Base-by-base conservation (phyloP, 2,888 invertebrate species). In the Spialia ferax region DNA sequence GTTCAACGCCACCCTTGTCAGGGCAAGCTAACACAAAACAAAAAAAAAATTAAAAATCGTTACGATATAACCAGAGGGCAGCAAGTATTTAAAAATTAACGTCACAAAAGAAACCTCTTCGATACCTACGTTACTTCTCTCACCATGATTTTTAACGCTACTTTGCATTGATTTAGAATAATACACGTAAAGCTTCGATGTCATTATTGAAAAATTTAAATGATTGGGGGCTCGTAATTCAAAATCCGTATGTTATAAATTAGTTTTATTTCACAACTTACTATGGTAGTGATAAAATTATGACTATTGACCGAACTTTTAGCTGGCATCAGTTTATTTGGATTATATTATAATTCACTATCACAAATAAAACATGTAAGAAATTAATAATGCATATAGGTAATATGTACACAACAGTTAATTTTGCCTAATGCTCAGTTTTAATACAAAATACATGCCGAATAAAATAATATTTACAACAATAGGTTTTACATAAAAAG, bases 231-330 rank as follows among this genome's bases (percentile, higher is more conserved):
- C 29, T 18, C 15, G 10, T 23, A 42, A 72, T 67, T 70, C 71
- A 52, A 70, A 71, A 71, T 67, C 54, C 63, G 68, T 45, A 71
- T 73, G 80, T 86, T 88, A 90, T 92, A 91, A 92, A 92, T 93
- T 89, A 91, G 85, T 88, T 93, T 91, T 91, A 93, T 89, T 93
- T 90, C 89, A 91, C 88, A 91, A 92, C 90, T 91, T 91, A 91
- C 82, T 84, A 75, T 85, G 86, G 81, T 86, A 88, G 85, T 89
- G 85, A 91, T 89, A 91, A 91, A 86, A 84, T 88, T 87, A 89
- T 93, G 93, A 93, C 93, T 93, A 91, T 87, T 85, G 82, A 89
- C 84, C 93, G 89, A 91, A 93, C 93, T 93, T 92, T 88, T 86
- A 93, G 93, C 87, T 91, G 89, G 93, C 83, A 88, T 91, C 90